A percentile compares a stretch with the other conserved stretches of the same genome.
phyloP scores from a whole-genome alignment of 2,113 vertebrate species.

The Mus pahari region DNA sequence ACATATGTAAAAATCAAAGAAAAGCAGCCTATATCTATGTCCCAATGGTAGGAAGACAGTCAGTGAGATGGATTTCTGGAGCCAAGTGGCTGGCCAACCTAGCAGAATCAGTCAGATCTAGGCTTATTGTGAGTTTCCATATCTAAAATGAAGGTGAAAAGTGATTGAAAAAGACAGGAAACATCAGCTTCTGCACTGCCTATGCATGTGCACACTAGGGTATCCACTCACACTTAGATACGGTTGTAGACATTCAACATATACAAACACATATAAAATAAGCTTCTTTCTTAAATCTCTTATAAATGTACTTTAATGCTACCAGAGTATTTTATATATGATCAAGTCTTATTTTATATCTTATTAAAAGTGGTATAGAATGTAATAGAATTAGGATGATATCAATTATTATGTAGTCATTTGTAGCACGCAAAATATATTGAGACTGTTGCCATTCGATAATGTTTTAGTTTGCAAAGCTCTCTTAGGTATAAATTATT shows the following conservation, averaged over 20 bases:
- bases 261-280: neutral
- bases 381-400: neutral
- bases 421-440: neutral
- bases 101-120: neutral
- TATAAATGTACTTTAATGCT: neutral
- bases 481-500: neutral
- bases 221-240: neutral
- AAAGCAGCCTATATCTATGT: neutral
- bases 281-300: neutral
- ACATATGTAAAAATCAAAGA: neutral
- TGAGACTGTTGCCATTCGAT: no score
- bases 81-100: neutral
- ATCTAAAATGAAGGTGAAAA: neutral
- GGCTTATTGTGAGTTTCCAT: neutral
- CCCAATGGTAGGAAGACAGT: neutral
- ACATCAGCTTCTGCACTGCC: neutral
- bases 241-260: neutral
- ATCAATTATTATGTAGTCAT: neutral
- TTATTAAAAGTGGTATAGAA: neutral
- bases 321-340: conserved; percentile 33
- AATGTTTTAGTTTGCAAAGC: neutral
- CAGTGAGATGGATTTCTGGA: neutral
- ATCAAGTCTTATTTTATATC: neutral
- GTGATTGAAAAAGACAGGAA: neutral
- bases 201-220: neutral